Base-by-base conservation (phyloP, 1,140 invertebrate species). In the Ceratitis capitata region DNA sequence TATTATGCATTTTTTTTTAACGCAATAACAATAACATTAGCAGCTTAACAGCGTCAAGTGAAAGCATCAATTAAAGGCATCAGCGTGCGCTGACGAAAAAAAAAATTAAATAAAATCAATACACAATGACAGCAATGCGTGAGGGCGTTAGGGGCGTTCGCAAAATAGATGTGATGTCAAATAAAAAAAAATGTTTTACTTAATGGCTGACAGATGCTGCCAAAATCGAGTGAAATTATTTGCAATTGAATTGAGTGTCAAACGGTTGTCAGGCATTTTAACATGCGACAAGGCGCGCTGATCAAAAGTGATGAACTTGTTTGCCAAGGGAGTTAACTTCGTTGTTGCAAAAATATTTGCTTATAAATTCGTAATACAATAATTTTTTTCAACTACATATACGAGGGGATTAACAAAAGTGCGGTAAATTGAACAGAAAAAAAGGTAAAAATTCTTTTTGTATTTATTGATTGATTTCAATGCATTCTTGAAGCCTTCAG, bases 131-230 rank as follows among this genome's bases (percentile, higher is more conserved):
- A 35, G 29, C 32, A 12, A 3, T 4, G 29, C 32, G 16, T 6
- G 61, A 69, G 61, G 61, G 29, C 5, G 61, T 29, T 69, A 39
- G 4, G 14, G 58, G 58, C 26, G 58, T 23, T 58, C 26, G 32
- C 19, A 16, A 69, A 10, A 78, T 6, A 26, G 39, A 45, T 35
- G 14, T 69, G n/a, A n/a, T n/a, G n/a, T n/a, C n/a, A n/a, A n/a
- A n/a, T n/a, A n/a, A n/a, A n/a, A 23, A 23, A 42, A 45, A n/a
- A 78, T 45, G 32, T 47, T 45, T 78, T 78, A 78, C 45, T 78
- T 78, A 78, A 78, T 78, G 39, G 39, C n/a, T 78, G 69, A 78
- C 69, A 78, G 69, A 78, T 78, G 35, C 69, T 78, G 69, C 39
- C 39, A 78, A 42, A 78, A 19, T 78, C 69, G 45, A 78, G 69